Percentiles rank a stretch among this genome's conserved stretches.
phyloP scores from a whole-genome alignment of 2,113 vertebrate species.

The Podarcis raffonei region DNA sequence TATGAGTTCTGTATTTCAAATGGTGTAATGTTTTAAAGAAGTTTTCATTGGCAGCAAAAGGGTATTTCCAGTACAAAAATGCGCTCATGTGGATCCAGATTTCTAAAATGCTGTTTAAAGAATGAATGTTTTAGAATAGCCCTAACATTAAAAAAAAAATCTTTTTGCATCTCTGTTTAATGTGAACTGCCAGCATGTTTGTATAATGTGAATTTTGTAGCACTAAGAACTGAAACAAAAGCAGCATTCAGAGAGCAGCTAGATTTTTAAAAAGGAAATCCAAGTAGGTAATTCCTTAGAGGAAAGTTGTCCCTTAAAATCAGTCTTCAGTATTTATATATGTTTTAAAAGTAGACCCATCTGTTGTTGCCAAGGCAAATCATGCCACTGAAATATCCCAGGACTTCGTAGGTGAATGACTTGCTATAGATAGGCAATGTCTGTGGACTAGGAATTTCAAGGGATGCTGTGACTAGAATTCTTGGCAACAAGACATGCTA shows the following conservation, averaged over 20 bases:
- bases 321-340: not conserved
- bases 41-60: slow-evolving; percentile 34
- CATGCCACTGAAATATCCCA: not conserved
- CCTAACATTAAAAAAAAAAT: rapidly evolving
- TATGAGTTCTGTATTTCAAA: not conserved
- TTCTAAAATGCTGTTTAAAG: not conserved
- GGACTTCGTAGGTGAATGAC: not conserved
- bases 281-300: not conserved
- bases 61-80: slow-evolving; percentile 41
- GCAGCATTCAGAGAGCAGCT: not conserved
- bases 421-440: not conserved
- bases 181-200: not conserved
- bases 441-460: not conserved
- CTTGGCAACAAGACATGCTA: not conserved
- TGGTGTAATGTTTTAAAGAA: slow-evolving; percentile 35
- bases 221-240: not conserved
- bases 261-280: not conserved
- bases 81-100: not conserved
- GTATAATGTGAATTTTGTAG: not conserved
- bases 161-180: not conserved
- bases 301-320: not conserved
- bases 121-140: not conserved
- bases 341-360: slow-evolving; percentile 6
- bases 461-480: not conserved
- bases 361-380: not conserved